Evolutionary conservation across 2,888 invertebrate genomes (phyloP), one percentile per base, ranked within the genome.

Genomic region (Pherbina coryleti): DNA sequence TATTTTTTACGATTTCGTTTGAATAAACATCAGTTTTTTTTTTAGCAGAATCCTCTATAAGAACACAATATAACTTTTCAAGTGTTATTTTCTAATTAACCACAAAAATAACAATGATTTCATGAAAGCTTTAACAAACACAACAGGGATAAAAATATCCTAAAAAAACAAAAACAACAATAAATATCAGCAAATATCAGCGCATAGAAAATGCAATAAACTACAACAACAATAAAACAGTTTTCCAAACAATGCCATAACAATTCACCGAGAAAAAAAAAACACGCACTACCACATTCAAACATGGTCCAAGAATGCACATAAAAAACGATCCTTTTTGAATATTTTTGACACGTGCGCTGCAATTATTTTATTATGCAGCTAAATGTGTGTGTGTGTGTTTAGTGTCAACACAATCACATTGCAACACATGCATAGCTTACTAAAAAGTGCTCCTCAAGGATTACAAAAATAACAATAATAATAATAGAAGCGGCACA

Each of bases 331-430:
- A 85, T 84, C 85, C 85, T 86, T 85, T 78, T 85, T 85, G 84
- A 85, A 86, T 86, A 86, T 87, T 87, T 85, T 84, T 85, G 88
- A 82, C 87, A 87, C 88, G 87, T 88, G 87, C 84, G 82, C 81
- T 86, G 85, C 85, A 87, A 87, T 88, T 87, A 86, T 87, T 87
- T 86, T 85, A 85, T 88, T 86, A 87, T 84, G 53, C 37, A 60
- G 64, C 62, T 69, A n/a, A 51, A 31, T 75, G 64, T n/a, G 37
- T 19, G 19, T 76, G 28, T 60, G 28, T 67, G 28, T 64, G 14
- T 55, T 37, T 53, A 22, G 69, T 34, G 73, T 57, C 14, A 67
- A 66, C 67, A 53, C 62, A 55, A 62, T 53, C 70, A 74, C 66
- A 31, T 7, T 44, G n/a, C 25, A 25, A 14, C 53, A 5, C 62